Evolutionary conservation across 2,888 invertebrate species (phyloP), one percentile per base, ranked within the genome.

Genomic region (Pollenia labialis): DNA sequence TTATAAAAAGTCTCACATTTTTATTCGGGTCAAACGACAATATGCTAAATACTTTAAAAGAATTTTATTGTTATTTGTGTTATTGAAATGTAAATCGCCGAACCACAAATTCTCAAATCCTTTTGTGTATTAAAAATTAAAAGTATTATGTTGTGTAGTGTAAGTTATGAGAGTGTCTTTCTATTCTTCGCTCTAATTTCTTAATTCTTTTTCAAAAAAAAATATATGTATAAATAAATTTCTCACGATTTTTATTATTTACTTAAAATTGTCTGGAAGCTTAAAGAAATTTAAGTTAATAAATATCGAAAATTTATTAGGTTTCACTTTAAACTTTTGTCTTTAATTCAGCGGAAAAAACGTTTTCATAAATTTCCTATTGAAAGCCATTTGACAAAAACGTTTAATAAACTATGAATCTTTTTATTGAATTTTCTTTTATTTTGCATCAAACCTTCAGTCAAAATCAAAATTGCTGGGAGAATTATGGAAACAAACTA

Each of bases 241-340:
- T 75, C 40, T 42, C 75, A 75, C 42, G 75, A 76, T n/a, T 76
- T 44, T 4, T 6, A 16, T 42, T 56, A 54, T 42, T 62, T 32
- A 4, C 18, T 11, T 4, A 76, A 56, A 76, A 23, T 66, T 66
- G 32, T 32, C 46, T 56, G 23, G 16, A 23, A 56, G 66, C 46
- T 12, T n/a, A 48, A 48, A 48, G 11, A 32, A 4, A 32, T 6
- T 32, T 32, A 32, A 32, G 32, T 32, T 6, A 32, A 32, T 32
- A 32, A 32, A 44, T 44, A 44, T 62, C 8, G 1, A 18, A 42
- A 62, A 42, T 42, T 58, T 42, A 42, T 62, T 42, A 32, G 32
- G 32, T 32, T 32, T 32, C 6, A 23, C 23, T 23, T 23, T 23
- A 23, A 23, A 23, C 23, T 23, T 2, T 23, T 23, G 23, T 23